Evolutionary conservation across 2,888 invertebrate genomes (phyloP), one percentile per base, ranked within the genome.

Genomic region (Teleiodes luculella): DNA sequence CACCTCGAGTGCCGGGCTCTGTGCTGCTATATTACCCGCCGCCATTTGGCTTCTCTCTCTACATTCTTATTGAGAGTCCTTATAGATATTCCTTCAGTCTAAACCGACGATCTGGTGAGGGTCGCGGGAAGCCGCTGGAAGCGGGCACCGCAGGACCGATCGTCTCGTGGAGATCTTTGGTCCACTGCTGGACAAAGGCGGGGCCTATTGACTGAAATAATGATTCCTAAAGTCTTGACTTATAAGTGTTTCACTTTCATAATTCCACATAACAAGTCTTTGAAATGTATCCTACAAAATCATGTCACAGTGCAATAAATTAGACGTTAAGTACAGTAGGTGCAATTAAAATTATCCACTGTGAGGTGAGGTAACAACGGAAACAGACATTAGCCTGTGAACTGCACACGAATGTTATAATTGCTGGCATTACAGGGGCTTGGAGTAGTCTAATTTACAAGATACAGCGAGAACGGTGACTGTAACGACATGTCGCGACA

Each of bases 1-100:
- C 83, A 78, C 78, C 74, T 68, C 67, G 68, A 82, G 81, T 74
- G 73, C 70, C 24, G 3, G 24, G 13, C 43, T 43, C 41, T 41
- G 41, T 41, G n/a, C 24, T 18, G 24, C 41, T 20, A 20, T 41
- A 41, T 41, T 43, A n/a, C 43, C 28, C 43, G 24, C 24, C 43
- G 28, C 43, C 43, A 43, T 43, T 43, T 43, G 43, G 43, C 28
- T n/a, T n/a, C 13, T 7, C 28, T 43, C 11, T 7, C 28, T 11
- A 20, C 28, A 43, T 43, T 43, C 24, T 4, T 6, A 24, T 24
- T 43, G n/a, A n/a, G n/a, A n/a, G n/a, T n/a, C n/a, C n/a, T n/a
- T n/a, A n/a, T n/a, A n/a, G n/a, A n/a, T n/a, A n/a, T n/a, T n/a
- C n/a, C n/a, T n/a, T n/a, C n/a, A n/a, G n/a, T n/a, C n/a, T n/a